Percentiles rank a stretch among this genome's conserved stretches.
Evolutionary conservation across 1,140 invertebrate genomes (phyloP).

Genomic region (Portunus trituberculatus): DNA sequence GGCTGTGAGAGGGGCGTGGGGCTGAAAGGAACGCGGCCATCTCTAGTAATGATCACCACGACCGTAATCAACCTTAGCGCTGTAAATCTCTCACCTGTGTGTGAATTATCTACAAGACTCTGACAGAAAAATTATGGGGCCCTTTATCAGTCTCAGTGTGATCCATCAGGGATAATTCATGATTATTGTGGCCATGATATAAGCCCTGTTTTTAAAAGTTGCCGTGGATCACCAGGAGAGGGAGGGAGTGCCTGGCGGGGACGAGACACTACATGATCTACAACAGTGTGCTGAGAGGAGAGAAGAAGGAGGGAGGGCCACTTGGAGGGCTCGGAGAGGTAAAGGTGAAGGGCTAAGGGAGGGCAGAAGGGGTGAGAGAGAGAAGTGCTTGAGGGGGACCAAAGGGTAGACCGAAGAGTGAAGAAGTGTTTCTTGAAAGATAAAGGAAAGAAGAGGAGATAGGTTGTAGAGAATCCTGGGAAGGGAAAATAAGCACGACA

Average conservation of each 20-base stretch:
- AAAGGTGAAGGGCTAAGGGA: background rate
- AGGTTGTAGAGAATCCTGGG: background rate
- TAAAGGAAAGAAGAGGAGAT: background rate
- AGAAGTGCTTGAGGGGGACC: background rate
- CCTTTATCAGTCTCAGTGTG: conserved; percentile 63
- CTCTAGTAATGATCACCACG: conserved; percentile 55
- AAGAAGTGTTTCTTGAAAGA: background rate
- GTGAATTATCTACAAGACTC: conserved; percentile 67
- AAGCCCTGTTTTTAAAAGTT: conserved; percentile 48
- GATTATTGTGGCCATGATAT: conserved; percentile 61
- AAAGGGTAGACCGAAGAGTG: background rate
- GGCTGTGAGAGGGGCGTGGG: conserved; percentile 22
- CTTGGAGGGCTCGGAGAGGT: background rate
- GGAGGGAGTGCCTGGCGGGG: background rate
- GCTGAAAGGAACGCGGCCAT: conserved; percentile 28
- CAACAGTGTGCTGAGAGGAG: conserved; percentile 39
- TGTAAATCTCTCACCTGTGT: conserved; percentile 59
- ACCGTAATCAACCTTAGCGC: conserved; percentile 55
- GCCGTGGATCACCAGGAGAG: conserved; percentile 41
- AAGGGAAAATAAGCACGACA: background rate
- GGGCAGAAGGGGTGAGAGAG: background rate
- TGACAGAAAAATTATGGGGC: conserved; percentile 51
- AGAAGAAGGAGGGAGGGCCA: conserved; percentile 5
- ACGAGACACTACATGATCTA: background rate
- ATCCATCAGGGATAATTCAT: conserved; percentile 62